Base-by-base conservation (phyloP, 2,797 vertebrate species). In the Enteromius unitaeniatus region DNA sequence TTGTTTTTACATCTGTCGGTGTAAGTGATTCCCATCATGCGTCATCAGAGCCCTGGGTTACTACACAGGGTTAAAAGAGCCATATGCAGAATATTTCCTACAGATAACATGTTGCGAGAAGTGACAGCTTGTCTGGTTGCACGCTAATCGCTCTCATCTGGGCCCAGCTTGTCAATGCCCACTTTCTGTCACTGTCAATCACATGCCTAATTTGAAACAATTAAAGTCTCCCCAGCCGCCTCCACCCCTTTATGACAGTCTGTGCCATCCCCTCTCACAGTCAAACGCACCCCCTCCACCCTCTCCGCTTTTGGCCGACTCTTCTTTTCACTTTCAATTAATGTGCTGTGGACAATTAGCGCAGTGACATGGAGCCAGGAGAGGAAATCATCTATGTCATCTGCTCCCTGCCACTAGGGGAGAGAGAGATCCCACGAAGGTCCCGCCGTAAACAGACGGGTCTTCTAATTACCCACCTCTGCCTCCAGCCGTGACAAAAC, bases 381-480 rank as follows among this genome's bases (percentile, higher is more conserved):
- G 93, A 95, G 79, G 93, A 95, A 96, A 96, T 95, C 94, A 93
- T 94, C 94, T 90, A 93, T 94, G 95, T 96, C 96, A 96, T 96
- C 95, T 95, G 95, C 92, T 95, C 91, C 93, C 94, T 96, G 96
- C 95, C 95, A 95, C 94, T 93, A 65, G 76, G 87, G 65, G 68
- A 51, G 55, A 49, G 58, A 55, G 55, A 58, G 80, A 78, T 75
- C 31, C 72, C 75, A 40, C 75, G 40, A 85, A 40, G 79, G 77
- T 80, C 45, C 11, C 28, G 58, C 47, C 49, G 67, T 60, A 65
- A 83, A 79, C 79, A 78, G 92, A 92, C 94, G 90, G 93, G 93
- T 94, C 94, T 93, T 92, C 95, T 96, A 96, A 96, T 96, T 96
- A 96, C 94, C 95, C 94, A 94, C 86, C 93, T 94, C 95, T 94